Conservation (phyloP, 2,797 vertebrate species). For the Neoniphon sammara region DNA sequence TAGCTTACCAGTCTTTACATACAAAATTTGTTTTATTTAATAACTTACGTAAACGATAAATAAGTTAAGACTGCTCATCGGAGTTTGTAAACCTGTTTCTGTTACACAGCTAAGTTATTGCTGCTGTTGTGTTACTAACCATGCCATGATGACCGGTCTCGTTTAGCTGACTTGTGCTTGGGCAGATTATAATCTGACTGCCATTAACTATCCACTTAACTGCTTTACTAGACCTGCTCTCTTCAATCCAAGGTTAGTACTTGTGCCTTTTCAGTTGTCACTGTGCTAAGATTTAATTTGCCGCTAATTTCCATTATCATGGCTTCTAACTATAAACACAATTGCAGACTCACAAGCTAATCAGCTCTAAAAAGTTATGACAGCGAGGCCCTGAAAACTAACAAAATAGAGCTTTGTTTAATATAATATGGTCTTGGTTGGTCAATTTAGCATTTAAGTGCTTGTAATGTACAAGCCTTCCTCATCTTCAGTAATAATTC, state of each 20-base stretch:
- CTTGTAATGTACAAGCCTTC: constrained; percentile 38
- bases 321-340: constrained; percentile 29
- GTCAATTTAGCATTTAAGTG: neutral
- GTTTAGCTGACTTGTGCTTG: neutral
- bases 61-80: neutral
- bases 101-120: neutral
- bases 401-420: no score
- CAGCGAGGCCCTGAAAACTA: neutral
- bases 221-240: neutral
- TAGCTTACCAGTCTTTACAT: neutral
- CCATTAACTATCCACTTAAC: neutral
- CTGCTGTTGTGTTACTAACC: constrained; percentile 15
- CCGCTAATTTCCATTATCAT: constrained; percentile 37
- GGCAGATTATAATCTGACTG: constrained; percentile 8
- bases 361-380: neutral
- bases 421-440: neutral
- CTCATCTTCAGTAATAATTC: constrained; percentile 67
- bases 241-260: neutral
- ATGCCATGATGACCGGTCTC: neutral
- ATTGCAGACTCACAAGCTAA: constrained; percentile 7
- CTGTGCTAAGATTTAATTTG: constrained; percentile 26
- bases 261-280: neutral
- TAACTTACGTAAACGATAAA: neutral
- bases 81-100: neutral
- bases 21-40: no score